phyloP scores from a whole-genome alignment of 1,140 invertebrate genomes.

The Heliconius eleuchia region DNA sequence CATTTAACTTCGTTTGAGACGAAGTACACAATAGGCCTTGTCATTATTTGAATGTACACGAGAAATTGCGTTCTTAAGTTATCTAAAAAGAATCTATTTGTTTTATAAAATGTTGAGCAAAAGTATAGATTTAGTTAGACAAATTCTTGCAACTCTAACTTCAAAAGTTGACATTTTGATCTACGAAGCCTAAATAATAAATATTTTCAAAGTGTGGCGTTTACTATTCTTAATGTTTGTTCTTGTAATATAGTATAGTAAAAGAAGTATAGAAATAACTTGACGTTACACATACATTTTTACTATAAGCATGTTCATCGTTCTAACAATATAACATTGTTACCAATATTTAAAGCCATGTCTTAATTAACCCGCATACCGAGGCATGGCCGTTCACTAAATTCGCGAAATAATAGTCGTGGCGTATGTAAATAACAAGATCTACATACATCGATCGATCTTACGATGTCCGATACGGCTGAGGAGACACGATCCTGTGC shows the following conservation, averaged over 20 bases:
- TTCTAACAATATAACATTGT: constrained; percentile 5
- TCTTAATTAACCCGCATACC: constrained; percentile 36
- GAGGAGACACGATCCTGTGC: constrained; percentile 36
- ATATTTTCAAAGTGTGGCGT: too few relatives aligned
- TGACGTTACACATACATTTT: not conserved
- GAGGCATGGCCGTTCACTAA: constrained; percentile 27
- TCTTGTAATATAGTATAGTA: too few relatives aligned
- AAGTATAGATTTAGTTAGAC: not conserved
- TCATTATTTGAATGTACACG: not conserved
- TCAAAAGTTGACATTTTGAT: too few relatives aligned
- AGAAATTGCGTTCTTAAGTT: not conserved
- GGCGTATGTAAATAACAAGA: constrained; percentile 45
- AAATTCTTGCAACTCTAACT: not conserved
- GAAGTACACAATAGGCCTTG: too few relatives aligned
- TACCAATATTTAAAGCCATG: not conserved
- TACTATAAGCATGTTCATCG: not conserved
- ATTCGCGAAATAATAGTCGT: constrained; percentile 44
- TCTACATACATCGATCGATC: constrained; percentile 49
- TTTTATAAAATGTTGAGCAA: not conserved
- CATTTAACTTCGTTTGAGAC: not conserved
- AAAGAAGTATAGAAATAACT: too few relatives aligned
- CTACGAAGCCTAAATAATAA: too few relatives aligned
- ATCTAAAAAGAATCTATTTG: not conserved
- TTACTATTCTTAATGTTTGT: too few relatives aligned
- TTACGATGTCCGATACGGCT: constrained; percentile 40